Percentiles rank a stretch among this genome's conserved stretches.
phyloP scores from a whole-genome alignment of 2,113 vertebrate species.

The Psilopsiagon aurifrons region DNA sequence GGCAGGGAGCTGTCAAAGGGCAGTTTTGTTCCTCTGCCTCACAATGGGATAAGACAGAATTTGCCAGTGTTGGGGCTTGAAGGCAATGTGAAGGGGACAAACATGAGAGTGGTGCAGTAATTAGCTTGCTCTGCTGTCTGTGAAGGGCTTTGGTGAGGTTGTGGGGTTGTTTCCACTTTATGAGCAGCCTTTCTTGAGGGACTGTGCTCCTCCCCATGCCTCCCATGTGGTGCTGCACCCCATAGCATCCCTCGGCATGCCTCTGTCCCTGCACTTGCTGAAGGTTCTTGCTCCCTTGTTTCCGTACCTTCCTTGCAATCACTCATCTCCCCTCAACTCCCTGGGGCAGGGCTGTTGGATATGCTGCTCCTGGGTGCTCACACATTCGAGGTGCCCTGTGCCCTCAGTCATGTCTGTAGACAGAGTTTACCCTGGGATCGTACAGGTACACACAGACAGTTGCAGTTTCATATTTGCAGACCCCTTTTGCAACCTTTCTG shows the following conservation, averaged over 20 bases:
- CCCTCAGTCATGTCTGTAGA: fast-evolving
- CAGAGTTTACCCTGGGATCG: background rate
- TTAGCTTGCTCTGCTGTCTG: background rate
- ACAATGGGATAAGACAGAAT: background rate
- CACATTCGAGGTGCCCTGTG: background rate
- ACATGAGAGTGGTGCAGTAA: background rate
- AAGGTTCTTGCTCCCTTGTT: background rate
- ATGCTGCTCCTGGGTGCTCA: background rate
- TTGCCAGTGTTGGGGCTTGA: background rate
- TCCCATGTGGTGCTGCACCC: background rate
- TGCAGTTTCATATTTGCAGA: background rate
- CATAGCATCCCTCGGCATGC: background rate
- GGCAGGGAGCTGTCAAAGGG: background rate
- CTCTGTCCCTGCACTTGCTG: fast-evolving
- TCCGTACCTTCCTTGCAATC: background rate
- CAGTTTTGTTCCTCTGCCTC: background rate
- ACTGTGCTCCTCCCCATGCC: background rate
- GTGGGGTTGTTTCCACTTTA: background rate
- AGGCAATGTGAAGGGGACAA: background rate
- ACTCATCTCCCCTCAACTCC: fast-evolving
- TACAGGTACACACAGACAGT: background rate
- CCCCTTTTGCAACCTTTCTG: background rate
- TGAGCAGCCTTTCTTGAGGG: background rate
- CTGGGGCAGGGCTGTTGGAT: fast-evolving
- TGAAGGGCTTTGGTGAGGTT: background rate